phyloP scores from a whole-genome alignment of 2,797 vertebrate species.

The Buphagus erythrorhynchus region DNA sequence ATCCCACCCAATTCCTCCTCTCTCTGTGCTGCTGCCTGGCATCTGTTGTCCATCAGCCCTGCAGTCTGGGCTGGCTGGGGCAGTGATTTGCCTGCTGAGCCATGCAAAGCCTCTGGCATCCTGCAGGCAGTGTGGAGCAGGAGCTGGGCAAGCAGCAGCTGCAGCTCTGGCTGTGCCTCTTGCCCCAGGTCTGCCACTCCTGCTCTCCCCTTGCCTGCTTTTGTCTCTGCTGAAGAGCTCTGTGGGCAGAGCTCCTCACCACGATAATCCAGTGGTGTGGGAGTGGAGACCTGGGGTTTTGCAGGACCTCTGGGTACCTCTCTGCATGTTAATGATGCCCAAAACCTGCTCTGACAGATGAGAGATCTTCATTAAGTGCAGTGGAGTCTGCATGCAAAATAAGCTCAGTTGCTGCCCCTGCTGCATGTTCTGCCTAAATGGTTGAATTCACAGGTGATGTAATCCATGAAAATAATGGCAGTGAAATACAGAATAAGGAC shows the following conservation, averaged over 20 bases:
- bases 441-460: background rate
- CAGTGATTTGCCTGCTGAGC: background rate
- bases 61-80: background rate
- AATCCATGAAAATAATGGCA: background rate
- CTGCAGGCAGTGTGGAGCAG: background rate
- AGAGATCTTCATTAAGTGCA: background rate
- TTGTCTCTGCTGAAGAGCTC: background rate
- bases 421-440: background rate
- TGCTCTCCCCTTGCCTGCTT: background rate
- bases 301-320: background rate
- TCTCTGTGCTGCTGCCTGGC: background rate
- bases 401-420: background rate
- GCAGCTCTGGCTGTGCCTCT: background rate
- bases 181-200: background rate
- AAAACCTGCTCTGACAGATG: background rate
- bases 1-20: background rate
- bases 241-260: background rate
- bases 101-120: accelerated
- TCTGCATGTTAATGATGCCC: background rate
- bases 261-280: accelerated
- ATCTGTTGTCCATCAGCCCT: background rate
- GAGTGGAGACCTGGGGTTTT: background rate
- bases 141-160: background rate
- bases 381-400: background rate
- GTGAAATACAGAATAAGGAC: background rate